Base-by-base conservation (phyloP, 2,888 invertebrate species). In the Oxytorus armatus region DNA sequence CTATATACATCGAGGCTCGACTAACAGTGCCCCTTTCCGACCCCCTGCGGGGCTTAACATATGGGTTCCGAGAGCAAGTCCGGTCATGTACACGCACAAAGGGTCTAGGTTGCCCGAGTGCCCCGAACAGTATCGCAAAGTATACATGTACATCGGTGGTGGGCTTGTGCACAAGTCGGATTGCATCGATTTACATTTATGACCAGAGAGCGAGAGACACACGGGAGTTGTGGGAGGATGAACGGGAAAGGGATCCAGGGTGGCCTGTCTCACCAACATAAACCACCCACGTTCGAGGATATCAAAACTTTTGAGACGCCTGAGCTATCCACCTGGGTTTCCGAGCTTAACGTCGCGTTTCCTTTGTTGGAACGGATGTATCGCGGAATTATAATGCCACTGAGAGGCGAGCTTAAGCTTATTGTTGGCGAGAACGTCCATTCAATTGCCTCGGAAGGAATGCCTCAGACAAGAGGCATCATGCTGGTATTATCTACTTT, bases 121-220 rank as follows among this genome's bases (percentile, higher is more conserved):
- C 42, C 25, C 18, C 29, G 23, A 36, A 59, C 23, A 55, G 49
- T 72, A 59, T 59, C 36, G 18, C 59, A 59, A 69, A 69, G 57
- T 72, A 44, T 61, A 36, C 42, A 25, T 18, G 14, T 21, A 10
- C 10, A 57, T 47, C 11, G 18, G 55, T 42, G 47, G 23, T 23
- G 29, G 47, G n/a, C 25, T 47, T 51, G 49, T 49, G 23, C 14
- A 18, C 25, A 11, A 18, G 39, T 61, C 11, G 72, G 61, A 72
- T 72, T 51, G 72, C 72, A 72, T 72, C 49, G 61, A 72, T 72
- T 72, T 72, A 51, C 72, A 72, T 72, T 72, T 72, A 72, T 61
- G 36, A 25, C 39, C 18, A 11, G 16, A n/a, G 51, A 69, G 0
- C 10, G n/a, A 1, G 25, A 25, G 53, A 53, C 1, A 11, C 25